phyloP scores from a whole-genome alignment of 2,113 vertebrate genomes.

The Mobula birostris region DNA sequence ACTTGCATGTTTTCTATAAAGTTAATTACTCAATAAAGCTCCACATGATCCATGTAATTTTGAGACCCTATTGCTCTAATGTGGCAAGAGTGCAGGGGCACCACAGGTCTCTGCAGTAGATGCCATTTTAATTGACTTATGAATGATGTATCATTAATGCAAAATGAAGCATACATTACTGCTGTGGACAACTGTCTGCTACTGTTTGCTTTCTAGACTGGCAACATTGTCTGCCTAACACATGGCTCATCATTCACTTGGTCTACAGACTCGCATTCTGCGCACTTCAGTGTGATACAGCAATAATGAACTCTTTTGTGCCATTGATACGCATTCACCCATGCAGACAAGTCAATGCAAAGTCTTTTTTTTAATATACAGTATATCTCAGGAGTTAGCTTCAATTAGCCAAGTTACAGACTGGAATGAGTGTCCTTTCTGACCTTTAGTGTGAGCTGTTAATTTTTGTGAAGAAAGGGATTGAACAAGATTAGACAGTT shows the following conservation, averaged over 20 bases:
- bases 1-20: slow-evolving; percentile 2
- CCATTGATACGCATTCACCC: slow-evolving; percentile 52
- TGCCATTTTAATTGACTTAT: slow-evolving; percentile 17
- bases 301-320: slow-evolving; percentile 61
- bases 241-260: slow-evolving; percentile 49
- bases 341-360: slow-evolving; percentile 53
- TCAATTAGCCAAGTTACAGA: slow-evolving; percentile 58
- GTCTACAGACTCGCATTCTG: slow-evolving; percentile 46
- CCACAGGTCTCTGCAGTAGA: neutral
- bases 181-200: slow-evolving; percentile 39
- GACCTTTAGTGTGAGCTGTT: slow-evolving; percentile 55
- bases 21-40: slow-evolving; percentile 33
- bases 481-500: slow-evolving; percentile 50
- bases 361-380: slow-evolving; percentile 49
- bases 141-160: slow-evolving; percentile 15
- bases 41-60: slow-evolving; percentile 28
- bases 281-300: slow-evolving; percentile 61
- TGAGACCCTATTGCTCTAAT: neutral
- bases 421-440: slow-evolving; percentile 55
- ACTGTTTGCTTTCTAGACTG: slow-evolving; percentile 41
- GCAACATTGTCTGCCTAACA: slow-evolving; percentile 43
- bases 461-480: slow-evolving; percentile 45
- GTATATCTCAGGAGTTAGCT: slow-evolving; percentile 45
- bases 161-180: slow-evolving; percentile 40
- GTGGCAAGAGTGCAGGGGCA: neutral